These are phyloP conservation scores for Hoplias malabaricus DNA, from an alignment of 2,113 vertebrate genomes.

Conservation along the genomic window DNA sequence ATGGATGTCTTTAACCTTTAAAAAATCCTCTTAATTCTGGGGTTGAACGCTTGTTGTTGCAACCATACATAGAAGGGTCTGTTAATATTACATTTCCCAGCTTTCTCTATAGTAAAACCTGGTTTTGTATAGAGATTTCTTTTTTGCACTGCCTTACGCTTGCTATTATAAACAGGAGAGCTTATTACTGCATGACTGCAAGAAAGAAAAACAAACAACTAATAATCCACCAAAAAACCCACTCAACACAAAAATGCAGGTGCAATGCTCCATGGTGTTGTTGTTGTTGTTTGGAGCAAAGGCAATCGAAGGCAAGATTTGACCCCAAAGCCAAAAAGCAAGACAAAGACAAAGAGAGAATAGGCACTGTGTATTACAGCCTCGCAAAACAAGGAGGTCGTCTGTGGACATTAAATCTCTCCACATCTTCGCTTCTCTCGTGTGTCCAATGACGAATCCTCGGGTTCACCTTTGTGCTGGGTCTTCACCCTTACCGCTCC, in stretches of 20 bases:
- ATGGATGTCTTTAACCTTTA: too few species aligned
- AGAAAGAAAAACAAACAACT: not conserved
- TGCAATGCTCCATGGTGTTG: constrained; percentile 5
- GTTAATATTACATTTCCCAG: too few species aligned
- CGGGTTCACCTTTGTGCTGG: constrained; percentile 63
- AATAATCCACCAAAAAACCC: not conserved
- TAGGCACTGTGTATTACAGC: constrained; percentile 52
- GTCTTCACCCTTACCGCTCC: constrained; percentile 57
- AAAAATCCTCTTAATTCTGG: too few species aligned
- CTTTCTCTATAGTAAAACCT: too few species aligned
- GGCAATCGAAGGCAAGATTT: constrained; percentile 36
- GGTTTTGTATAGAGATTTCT: too few species aligned
- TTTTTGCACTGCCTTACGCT: too few species aligned
- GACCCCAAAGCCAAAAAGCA: constrained; percentile 50
- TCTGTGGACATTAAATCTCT: constrained; percentile 65
- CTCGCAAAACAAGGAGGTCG: constrained; percentile 61
- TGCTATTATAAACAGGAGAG: too few species aligned
- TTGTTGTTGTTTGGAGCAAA: constrained; percentile 35
- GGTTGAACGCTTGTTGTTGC: too few species aligned
- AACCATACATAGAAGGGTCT: too few species aligned
- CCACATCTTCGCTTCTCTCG: constrained; percentile 49
- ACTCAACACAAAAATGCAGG: constrained; percentile 15
- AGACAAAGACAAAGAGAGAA: constrained; percentile 49
- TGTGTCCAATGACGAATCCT: constrained; percentile 56
- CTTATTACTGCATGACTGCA: not conserved